Conservation (phyloP, 2,888 invertebrate genomes). For the Leucophora obtusa region DNA sequence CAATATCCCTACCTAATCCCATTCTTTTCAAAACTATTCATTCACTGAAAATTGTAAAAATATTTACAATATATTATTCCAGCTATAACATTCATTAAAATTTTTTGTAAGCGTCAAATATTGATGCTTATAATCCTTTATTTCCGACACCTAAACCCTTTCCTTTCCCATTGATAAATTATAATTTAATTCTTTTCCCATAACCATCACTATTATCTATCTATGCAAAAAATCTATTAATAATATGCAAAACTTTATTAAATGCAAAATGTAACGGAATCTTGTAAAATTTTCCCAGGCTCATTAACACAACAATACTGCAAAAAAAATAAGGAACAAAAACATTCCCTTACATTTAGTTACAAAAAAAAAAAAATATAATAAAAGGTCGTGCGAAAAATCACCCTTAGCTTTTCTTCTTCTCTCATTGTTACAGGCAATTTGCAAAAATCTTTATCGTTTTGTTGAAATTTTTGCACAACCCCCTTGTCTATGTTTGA, state of each 20-base stretch:
- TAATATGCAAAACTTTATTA: neutral
- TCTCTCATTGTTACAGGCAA: neutral
- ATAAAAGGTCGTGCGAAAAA: constrained; percentile 3
- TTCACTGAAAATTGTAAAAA: too few species aligned
- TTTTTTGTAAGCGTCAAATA: neutral
- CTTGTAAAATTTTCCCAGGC: constrained; percentile 58
- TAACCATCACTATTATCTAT: neutral
- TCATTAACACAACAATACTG: constrained; percentile 28
- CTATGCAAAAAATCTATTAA: neutral
- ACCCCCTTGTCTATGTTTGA: neutral
- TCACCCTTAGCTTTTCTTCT: neutral
- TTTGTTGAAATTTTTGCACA: constrained; percentile 6
- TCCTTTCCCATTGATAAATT: neutral
- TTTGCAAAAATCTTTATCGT: neutral
- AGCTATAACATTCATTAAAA: neutral
- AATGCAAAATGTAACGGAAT: constrained; percentile 57
- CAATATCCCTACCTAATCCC: too few species aligned
- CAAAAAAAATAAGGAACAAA: too few species aligned
- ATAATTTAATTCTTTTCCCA: neutral
- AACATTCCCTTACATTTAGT: neutral
- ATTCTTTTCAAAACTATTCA: too few species aligned
- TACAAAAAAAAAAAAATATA: neutral
- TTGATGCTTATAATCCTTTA: neutral
- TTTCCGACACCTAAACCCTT: neutral
- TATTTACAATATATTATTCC: too few species aligned